Conservation (phyloP, 2,888 invertebrate species). For the Apodemia duryi region DNA sequence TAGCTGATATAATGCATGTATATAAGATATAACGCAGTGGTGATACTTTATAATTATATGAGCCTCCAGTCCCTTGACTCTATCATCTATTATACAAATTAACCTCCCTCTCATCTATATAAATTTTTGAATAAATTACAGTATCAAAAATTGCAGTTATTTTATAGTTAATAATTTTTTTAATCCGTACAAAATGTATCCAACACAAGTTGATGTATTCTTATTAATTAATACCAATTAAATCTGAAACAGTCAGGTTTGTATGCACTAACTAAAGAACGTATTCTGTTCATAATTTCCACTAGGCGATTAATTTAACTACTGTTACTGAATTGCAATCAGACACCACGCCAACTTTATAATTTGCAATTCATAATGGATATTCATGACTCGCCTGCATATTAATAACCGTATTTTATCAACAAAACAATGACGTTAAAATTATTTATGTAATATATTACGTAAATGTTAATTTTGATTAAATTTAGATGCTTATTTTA, state of each 20-base stretch:
- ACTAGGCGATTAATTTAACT: constrained; percentile 13
- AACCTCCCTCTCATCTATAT: too few relatives aligned
- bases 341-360: constrained; percentile 12
- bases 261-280: neutral
- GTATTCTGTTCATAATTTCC: constrained; percentile 5
- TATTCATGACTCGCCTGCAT: constrained; percentile 13
- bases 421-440: constrained; percentile 12
- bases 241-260: neutral
- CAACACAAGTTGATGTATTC: too few relatives aligned
- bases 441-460: neutral
- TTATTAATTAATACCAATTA: neutral
- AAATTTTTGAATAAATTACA: too few relatives aligned
- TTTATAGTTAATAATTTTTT: too few relatives aligned
- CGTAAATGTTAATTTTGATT: neutral
- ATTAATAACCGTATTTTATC: constrained; percentile 9
- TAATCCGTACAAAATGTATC: too few relatives aligned
- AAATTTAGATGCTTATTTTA: neutral
- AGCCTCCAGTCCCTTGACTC: too few relatives aligned
- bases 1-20: too few relatives aligned
- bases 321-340: constrained; percentile 13
- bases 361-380: constrained; percentile 15
- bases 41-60: too few relatives aligned
- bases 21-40: too few relatives aligned
- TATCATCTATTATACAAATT: too few relatives aligned
- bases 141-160: too few relatives aligned